Evolutionary conservation across 2,113 vertebrate species (phyloP), one percentile per base, ranked within the genome.

Genomic region (Entosphenus tridentatus): DNA sequence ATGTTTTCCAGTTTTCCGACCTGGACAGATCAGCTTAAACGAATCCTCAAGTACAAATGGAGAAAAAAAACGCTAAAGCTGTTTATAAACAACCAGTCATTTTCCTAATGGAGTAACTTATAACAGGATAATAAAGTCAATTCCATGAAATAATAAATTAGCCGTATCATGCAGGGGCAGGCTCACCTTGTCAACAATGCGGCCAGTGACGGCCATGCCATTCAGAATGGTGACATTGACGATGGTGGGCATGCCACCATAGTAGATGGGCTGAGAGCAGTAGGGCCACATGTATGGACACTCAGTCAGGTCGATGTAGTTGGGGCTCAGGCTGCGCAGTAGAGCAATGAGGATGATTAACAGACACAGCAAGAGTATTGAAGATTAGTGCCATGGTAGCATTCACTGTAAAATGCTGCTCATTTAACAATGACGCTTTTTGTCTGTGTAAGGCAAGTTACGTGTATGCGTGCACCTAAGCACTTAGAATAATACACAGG

Each of bases 221-320:
- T 98, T 98, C 14, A 98, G 88, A 72, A 98, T 91, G 12, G 93
- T 98, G 70, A 97, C 83, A 65, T 98, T 98, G 72, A 97, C 85
- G 21, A 98, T 87, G 9, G 90, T 89, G 67, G 93, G 92, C 90
- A 98, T 96, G 57, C 92, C 92, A 72, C 92, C 93, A 1, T 95
- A 98, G 80, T 97, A 98, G 76, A 98, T 92, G 71, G 92, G 92
- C 79, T 98, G 92, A 65, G 93, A 98, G 78, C 93, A 98, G 79
- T 97, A 98, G 8, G 93, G 92, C 93, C 93, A 98, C 93, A 97
- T 98, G 80, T 98, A 98, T 1, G 93, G 92, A 75, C 88, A 92
- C 78, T 98, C 93, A 0, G 92, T 98, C 72, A 98, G 79, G 75
- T 98, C 93, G 55, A 97, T 84, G 77, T 98, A 98, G 80, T 90